Evolutionary conservation across 2,888 invertebrate species (phyloP).

Genomic region (Stenodera caucasica): DNA sequence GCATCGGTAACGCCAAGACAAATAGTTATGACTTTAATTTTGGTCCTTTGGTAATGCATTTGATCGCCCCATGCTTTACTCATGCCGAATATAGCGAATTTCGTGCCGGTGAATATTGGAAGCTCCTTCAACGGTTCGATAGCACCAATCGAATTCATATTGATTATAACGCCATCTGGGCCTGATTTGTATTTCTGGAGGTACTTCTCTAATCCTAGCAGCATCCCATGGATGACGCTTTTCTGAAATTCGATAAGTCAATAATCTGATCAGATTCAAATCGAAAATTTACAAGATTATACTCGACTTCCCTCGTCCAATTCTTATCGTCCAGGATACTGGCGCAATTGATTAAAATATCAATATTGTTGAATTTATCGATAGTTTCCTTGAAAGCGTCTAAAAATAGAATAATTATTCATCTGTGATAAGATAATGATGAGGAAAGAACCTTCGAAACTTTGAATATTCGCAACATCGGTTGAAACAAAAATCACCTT

Average conservation of each 20-base stretch:
- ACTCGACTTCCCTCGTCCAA: conserved; percentile 25
- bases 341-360: conserved; percentile 59
- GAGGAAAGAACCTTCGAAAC: conserved; percentile 63
- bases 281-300: conserved; percentile 25
- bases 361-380: conserved; percentile 66
- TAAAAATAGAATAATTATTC: conserved; percentile 47
- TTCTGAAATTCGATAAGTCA: conserved; percentile 44
- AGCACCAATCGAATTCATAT: conserved; percentile 56
- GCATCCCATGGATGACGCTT: conserved; percentile 52
- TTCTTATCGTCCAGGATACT: conserved; percentile 23
- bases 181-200: conserved; percentile 57
- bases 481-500: conserved; percentile 68
- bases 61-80: conserved; percentile 41
- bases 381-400: conserved; percentile 70
- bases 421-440: conserved; percentile 30
- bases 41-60: conserved; percentile 47
- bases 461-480: conserved; percentile 72
- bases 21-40: conserved; percentile 51
- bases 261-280: not conserved
- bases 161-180: conserved; percentile 56
- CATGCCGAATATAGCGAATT: conserved; percentile 51
- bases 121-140: conserved; percentile 42
- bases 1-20: conserved; percentile 55
- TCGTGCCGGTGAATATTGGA: conserved; percentile 52
- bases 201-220: conserved; percentile 55